A percentile compares a stretch with the other conserved stretches of the same genome.
Evolutionary conservation across 2,797 vertebrate genomes (phyloP).

Genomic region (Acomys russatus): DNA sequence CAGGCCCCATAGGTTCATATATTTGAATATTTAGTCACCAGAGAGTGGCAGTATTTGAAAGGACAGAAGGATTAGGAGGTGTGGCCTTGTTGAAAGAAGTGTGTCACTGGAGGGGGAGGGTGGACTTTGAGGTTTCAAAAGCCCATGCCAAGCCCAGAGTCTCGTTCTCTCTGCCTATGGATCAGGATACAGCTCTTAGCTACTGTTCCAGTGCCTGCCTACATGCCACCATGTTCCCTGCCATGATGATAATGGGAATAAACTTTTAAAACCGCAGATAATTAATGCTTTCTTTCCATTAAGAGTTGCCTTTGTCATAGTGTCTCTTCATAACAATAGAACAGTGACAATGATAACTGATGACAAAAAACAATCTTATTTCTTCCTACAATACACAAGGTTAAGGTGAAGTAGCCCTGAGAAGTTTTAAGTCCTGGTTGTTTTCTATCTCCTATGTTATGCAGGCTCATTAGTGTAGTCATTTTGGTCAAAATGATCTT

Average conservation of each 20-base stretch:
- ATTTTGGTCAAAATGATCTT: constrained; percentile 63
- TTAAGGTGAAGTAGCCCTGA: constrained; percentile 12
- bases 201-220: neutral
- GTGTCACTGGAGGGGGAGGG: neutral
- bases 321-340: neutral
- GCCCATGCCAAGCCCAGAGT: neutral
- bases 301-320: neutral
- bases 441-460: constrained; percentile 24
- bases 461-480: constrained; percentile 35
- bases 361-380: constrained; percentile 62
- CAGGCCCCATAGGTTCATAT: neutral
- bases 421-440: constrained; percentile 44
- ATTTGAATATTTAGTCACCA: neutral
- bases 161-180: neutral
- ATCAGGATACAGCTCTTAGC: neutral
- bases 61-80: neutral
- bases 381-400: constrained; percentile 36
- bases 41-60: neutral
- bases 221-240: neutral
- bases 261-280: neutral
- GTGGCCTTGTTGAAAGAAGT: neutral
- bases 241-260: neutral
- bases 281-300: neutral
- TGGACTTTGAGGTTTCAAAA: neutral
- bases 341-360: neutral